Percentiles rank a stretch among this genome's conserved stretches.
Conservation (phyloP, 2,113 vertebrate species). For the Hippocampus barbouri region DNA sequence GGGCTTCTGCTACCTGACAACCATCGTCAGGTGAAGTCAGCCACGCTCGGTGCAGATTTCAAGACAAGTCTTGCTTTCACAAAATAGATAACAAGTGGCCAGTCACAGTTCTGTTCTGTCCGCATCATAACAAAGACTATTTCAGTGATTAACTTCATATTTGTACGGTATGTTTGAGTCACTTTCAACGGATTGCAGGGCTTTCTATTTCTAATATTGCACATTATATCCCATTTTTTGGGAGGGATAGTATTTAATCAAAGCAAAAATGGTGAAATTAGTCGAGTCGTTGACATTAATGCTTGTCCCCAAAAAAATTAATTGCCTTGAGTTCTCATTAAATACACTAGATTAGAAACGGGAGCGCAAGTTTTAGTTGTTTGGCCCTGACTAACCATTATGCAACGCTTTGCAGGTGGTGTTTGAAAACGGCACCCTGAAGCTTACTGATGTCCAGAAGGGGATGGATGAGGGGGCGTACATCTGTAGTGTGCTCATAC, state of each 20-base stretch:
- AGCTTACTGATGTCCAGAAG: slow-evolving; percentile 96
- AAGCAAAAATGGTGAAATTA: background rate
- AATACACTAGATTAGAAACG: background rate
- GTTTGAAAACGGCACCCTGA: slow-evolving; percentile 95
- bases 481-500: slow-evolving; percentile 95
- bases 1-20: slow-evolving; percentile 92
- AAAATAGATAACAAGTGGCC: background rate
- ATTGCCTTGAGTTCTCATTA: background rate
- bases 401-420: slow-evolving; percentile 74
- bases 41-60: slow-evolving; percentile 7
- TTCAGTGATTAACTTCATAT: background rate
- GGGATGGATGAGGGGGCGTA: slow-evolving; percentile 97
- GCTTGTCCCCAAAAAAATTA: too few relatives aligned
- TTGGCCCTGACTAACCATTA: background rate
- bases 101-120: background rate
- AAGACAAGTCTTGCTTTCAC: background rate
- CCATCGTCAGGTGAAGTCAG: slow-evolving; percentile 81
- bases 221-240: background rate
- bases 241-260: background rate
- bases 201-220: background rate
- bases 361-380: background rate
- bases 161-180: background rate
- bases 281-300: background rate
- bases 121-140: background rate
- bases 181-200: background rate